A percentile compares a stretch with the other conserved stretches of the same genome.
phyloP scores from a whole-genome alignment of 2,113 vertebrate genomes.

The Hyperoodon ampullatus region DNA sequence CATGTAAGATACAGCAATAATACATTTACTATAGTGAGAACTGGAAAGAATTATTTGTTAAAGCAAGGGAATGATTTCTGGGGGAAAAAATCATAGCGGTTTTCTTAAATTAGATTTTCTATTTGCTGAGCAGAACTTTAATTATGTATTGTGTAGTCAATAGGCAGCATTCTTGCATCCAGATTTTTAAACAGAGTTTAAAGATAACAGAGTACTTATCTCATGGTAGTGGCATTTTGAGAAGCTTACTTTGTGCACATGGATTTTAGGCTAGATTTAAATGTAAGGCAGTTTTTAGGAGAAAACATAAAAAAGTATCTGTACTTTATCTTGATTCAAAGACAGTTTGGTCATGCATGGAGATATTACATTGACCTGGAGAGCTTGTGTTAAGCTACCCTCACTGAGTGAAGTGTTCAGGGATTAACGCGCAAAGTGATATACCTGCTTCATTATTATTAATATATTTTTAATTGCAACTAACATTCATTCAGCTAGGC shows the following conservation, averaged over 20 bases:
- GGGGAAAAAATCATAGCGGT: not conserved
- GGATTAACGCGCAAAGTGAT: not conserved
- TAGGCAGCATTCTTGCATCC: slow-evolving; percentile 55
- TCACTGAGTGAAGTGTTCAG: not conserved
- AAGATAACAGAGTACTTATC: slow-evolving; percentile 57
- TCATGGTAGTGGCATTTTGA: not conserved
- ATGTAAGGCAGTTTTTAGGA: not conserved
- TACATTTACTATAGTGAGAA: slow-evolving; percentile 48
- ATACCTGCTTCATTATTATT: not conserved
- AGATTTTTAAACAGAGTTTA: slow-evolving; percentile 46
- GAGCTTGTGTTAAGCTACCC: not conserved
- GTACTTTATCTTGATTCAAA: not conserved
- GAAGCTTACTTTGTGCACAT: not conserved
- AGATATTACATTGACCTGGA: not conserved
- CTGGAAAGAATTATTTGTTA: slow-evolving; percentile 66
- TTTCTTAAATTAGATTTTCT: slow-evolving; percentile 75
- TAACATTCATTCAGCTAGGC: not conserved
- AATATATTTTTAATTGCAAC: not conserved
- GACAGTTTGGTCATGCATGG: not conserved
- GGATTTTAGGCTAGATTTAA: slow-evolving; percentile 14
- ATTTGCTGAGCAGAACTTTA: slow-evolving; percentile 69
- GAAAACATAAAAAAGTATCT: not conserved
- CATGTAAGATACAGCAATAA: slow-evolving; percentile 47
- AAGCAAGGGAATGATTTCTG: slow-evolving; percentile 62
- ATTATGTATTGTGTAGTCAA: slow-evolving; percentile 60